Base-by-base conservation (phyloP, 2,888 invertebrate species). In the Marronus borbonicus region DNA sequence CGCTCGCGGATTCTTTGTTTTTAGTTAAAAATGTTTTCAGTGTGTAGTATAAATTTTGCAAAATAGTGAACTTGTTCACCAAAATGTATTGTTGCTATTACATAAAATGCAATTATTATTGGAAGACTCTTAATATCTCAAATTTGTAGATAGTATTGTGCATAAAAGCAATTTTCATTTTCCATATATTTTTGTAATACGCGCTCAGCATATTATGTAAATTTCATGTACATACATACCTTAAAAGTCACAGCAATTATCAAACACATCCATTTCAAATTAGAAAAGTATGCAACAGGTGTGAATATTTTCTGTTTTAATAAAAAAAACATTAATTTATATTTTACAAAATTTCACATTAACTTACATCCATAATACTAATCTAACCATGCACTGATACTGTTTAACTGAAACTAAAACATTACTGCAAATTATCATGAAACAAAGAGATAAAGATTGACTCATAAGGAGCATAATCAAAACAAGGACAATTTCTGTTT, bases 401-500 rank as follows among this genome's bases (percentile, higher is more conserved):
- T 24, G 8, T 28, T 14, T 50, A 14, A 76, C 17, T 36, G 50
- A 12, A 55, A 49, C 20, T 8, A 39, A 66, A 55, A 64, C 49
- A 75, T 3, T n/a, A 70, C n/a, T 55, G 44, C 28, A 74, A 24
- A 12, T 74, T 60, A 74, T 74, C 60, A 55, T n/a, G 20, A 62
- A 74, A 74, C 72, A 74, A 74, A 74, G 72, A 74, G 72, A 74
- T 74, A 74, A 60, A 74, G 8, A 28, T 60, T 74, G 72, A 74
- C 2, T 74, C 60, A 49, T 72, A 14, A 17, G 17, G 39, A 24
- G 55, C 8, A 7, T 24, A 60, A 60, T 44, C 72, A 74, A 74
- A 68, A 76, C 76, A 76, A 65, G 66, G 66, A 36, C 20, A 12
- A 49, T 76, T 68, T 68, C 66, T 39, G 28, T 58, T 68, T 76